These are phyloP conservation scores for Troides oblongomaculatus DNA, from an alignment of 2,888 invertebrate species.

Conservation along the genomic window DNA sequence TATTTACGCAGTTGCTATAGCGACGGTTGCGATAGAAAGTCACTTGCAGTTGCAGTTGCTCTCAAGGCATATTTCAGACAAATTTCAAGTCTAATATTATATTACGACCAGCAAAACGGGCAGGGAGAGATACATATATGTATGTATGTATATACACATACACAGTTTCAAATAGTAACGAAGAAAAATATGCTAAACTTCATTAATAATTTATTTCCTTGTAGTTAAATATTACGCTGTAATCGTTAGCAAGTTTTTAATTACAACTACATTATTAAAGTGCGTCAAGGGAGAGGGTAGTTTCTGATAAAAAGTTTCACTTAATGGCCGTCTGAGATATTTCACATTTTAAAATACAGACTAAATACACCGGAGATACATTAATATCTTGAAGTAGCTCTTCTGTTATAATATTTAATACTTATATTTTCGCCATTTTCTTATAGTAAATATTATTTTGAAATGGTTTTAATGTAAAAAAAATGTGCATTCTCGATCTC, in stretches of 20 bases:
- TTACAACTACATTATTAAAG: neutral
- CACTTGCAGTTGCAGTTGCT: too few relatives aligned
- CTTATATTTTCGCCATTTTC: neutral
- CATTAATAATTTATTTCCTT: neutral
- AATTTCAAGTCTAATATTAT: too few relatives aligned
- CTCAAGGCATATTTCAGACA: too few relatives aligned
- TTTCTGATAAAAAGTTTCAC: neutral
- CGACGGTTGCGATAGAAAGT: too few relatives aligned
- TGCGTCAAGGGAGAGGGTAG: neutral
- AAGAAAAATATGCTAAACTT: too few relatives aligned
- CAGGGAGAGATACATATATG: too few relatives aligned
- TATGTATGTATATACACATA: too few relatives aligned
- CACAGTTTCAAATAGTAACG: too few relatives aligned
- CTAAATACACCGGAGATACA: neutral
- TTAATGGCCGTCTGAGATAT: neutral
- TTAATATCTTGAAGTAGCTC: neutral
- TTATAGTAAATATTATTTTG: neutral
- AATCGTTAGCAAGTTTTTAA: neutral
- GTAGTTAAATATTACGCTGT: neutral
- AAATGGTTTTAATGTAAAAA: neutral
- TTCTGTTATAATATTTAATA: neutral
- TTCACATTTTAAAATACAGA: neutral
- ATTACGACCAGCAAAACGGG: too few relatives aligned
- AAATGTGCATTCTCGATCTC: too few relatives aligned
- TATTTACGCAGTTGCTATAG: too few relatives aligned